Conservation (phyloP, 2,888 invertebrate genomes). For the Dorcus parallelipipedus region DNA sequence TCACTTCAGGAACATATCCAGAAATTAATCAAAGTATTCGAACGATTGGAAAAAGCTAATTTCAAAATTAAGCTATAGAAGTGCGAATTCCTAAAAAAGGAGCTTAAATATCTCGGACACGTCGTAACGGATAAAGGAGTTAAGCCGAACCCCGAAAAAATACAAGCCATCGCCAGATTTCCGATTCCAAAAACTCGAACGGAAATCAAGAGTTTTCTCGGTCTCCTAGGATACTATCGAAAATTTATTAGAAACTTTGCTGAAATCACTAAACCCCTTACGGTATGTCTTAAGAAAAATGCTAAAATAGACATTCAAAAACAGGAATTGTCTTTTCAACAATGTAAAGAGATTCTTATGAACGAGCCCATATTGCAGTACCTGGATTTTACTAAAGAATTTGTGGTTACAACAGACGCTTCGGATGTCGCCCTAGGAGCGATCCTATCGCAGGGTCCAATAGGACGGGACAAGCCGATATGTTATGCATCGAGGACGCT, state of each 20-base stretch:
- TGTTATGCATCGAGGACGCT: conserved; percentile 17
- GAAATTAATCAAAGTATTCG: conserved; percentile 20
- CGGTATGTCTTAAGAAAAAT: too few relatives aligned
- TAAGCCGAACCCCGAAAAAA: conserved; percentile 23
- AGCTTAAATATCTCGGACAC: conserved; percentile 13
- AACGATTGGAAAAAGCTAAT: conserved; percentile 17
- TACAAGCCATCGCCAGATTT: conserved; percentile 12
- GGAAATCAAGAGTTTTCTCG: conserved; percentile 12
- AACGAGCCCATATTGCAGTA: too few relatives aligned
- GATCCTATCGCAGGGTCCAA: conserved; percentile 23
- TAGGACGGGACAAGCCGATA: conserved; percentile 22
- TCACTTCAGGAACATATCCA: conserved; percentile 23
- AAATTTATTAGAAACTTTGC: too few relatives aligned
- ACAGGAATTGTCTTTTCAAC: conserved; percentile 20
- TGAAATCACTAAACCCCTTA: too few relatives aligned
- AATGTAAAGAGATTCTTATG: conserved; percentile 18
- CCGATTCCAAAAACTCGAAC: conserved; percentile 19
- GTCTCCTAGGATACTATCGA: conserved; percentile 9
- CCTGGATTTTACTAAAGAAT: conserved; percentile 28
- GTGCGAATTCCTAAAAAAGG: conserved; percentile 9
- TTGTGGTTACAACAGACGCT: conserved; percentile 29
- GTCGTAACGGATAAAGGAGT: conserved; percentile 15
- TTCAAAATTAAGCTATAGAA: conserved; percentile 25
- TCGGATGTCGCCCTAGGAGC: conserved; percentile 23
- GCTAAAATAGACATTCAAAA: conserved; percentile 4